These are phyloP conservation scores for Perognathus longimembris DNA, from an alignment of 2,113 vertebrate species.

Conservation along the genomic window DNA sequence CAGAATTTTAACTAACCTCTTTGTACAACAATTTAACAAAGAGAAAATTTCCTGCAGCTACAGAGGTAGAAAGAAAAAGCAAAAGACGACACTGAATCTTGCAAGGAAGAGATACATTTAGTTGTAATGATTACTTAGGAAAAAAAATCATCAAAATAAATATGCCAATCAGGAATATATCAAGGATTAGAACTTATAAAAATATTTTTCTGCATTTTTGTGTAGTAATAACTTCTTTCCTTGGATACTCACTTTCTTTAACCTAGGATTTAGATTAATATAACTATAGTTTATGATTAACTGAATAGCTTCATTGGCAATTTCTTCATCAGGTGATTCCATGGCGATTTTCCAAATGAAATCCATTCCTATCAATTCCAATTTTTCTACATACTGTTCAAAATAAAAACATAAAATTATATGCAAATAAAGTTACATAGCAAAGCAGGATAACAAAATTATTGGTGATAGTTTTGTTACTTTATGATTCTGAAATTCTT, in stretches of 20 bases:
- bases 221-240: background rate
- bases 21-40: too few species aligned
- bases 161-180: background rate
- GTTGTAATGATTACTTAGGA: background rate
- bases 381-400: constrained; percentile 96
- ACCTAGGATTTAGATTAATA: constrained; percentile 97
- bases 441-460: background rate
- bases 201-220: background rate
- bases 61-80: too few species aligned
- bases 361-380: constrained; percentile 98
- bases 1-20: too few species aligned
- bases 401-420: constrained; percentile 55
- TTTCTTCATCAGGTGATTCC: constrained; percentile 99
- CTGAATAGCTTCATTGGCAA: constrained; percentile 98
- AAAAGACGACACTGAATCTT: constrained; percentile 87
- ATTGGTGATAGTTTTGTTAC: background rate
- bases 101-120: constrained; percentile 50
- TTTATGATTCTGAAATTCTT: background rate
- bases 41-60: too few species aligned
- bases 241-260: constrained; percentile 93
- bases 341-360: constrained; percentile 99
- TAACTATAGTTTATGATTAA: constrained; percentile 99
- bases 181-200: constrained; percentile 3
- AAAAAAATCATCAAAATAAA: constrained; percentile 63
- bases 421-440: background rate